Percentiles rank a stretch among this genome's conserved stretches.
Evolutionary conservation across 2,113 vertebrate species (phyloP).

Genomic region (Poeciliopsis turrubarensis): DNA sequence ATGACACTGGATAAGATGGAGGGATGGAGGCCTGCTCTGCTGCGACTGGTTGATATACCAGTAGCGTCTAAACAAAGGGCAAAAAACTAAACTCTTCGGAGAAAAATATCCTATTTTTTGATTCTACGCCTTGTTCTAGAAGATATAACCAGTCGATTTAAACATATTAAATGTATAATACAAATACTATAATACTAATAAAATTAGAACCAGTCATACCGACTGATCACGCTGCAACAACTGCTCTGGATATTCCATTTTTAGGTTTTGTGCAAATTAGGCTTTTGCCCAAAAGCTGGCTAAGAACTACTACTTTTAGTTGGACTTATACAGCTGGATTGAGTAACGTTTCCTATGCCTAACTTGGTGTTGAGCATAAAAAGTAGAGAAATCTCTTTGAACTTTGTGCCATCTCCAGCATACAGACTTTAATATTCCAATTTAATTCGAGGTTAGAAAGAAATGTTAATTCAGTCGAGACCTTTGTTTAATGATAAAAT

Average conservation of each 20-base stretch:
- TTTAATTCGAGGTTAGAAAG: not conserved
- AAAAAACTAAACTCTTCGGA: not conserved
- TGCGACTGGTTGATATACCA: not conserved
- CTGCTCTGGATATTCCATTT: not conserved
- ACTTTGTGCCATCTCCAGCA: not conserved
- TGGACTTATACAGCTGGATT: not conserved
- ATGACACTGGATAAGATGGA: not conserved
- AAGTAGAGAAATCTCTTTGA: not conserved
- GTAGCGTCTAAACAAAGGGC: not conserved
- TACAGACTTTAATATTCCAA: not conserved
- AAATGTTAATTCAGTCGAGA: not conserved
- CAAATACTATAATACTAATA: not conserved
- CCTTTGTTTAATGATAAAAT: not conserved
- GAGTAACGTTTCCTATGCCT: no score
- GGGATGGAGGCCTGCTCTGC: not conserved
- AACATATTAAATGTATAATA: not conserved
- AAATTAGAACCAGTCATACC: not conserved
- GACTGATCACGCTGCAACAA: not conserved
- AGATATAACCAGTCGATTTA: not conserved
- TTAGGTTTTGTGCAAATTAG: not conserved
- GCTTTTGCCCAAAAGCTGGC: not conserved
- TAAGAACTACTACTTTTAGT: not conserved
- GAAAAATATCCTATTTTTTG: not conserved
- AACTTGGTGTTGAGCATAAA: not conserved
- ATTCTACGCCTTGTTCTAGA: not conserved